A percentile compares a stretch with the other conserved stretches of the same genome.
These are phyloP conservation scores for Cephus sareptanus DNA, from an alignment of 2,888 invertebrate genomes.

Conservation along the genomic window DNA sequence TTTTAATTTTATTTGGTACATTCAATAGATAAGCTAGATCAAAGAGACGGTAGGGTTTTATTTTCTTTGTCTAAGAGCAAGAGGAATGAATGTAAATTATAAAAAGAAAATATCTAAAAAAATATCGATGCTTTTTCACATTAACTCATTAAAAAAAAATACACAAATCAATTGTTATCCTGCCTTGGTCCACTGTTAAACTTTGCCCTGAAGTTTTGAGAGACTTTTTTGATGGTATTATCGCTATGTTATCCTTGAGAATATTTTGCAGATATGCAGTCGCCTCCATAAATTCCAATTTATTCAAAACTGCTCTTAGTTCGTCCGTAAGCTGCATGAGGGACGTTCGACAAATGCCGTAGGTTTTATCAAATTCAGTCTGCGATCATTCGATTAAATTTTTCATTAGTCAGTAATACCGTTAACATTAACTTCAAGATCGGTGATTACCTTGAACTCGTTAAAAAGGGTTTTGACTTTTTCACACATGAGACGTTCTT, in stretches of 20 bases:
- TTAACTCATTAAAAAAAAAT: too few species aligned
- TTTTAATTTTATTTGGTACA: background rate
- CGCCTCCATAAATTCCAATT: constrained; percentile 15
- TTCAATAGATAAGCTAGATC: background rate
- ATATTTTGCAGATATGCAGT: constrained; percentile 11
- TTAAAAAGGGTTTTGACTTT: constrained; percentile 7
- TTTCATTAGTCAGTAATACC: background rate
- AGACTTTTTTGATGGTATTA: background rate
- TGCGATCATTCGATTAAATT: background rate
- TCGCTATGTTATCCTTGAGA: background rate
- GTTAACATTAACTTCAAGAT: background rate
- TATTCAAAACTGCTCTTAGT: constrained; percentile 17
- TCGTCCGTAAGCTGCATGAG: constrained; percentile 13
- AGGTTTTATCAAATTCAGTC: constrained; percentile 13
- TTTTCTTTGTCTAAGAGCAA: background rate
- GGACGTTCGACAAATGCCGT: constrained; percentile 16
- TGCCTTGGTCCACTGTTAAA: background rate
- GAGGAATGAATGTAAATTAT: background rate
- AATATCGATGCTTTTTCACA: background rate
- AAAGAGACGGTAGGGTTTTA: background rate
- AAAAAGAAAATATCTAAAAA: background rate
- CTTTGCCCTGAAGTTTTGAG: background rate
- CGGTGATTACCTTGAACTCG: constrained; percentile 16
- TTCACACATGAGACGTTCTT: constrained; percentile 21
- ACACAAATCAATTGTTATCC: background rate